A percentile compares a stretch with the other conserved stretches of the same genome.
Evolutionary conservation across 1,140 invertebrate genomes (phyloP).

Genomic region (Sarcophaga peregrina): DNA sequence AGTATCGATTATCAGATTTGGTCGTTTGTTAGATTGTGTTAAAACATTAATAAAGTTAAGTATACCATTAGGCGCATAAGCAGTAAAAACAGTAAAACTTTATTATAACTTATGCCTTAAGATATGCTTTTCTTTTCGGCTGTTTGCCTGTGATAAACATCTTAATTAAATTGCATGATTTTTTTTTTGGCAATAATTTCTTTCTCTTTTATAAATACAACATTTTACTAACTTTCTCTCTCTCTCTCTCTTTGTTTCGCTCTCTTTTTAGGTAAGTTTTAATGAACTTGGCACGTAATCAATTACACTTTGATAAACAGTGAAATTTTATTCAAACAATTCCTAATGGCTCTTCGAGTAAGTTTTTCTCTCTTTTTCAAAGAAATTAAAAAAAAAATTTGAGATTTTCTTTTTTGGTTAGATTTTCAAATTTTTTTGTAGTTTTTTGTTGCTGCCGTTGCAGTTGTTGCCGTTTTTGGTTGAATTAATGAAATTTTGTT

Average conservation of each 20-base stretch:
- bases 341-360: neutral
- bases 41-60: neutral
- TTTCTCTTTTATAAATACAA: neutral
- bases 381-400: too few species aligned
- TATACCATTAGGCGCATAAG: neutral
- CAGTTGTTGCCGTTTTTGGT: neutral
- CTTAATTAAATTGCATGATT: constrained; percentile 24
- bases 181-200: neutral
- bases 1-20: too few species aligned
- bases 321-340: constrained; percentile 7
- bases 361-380: too few species aligned
- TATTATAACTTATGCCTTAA: neutral
- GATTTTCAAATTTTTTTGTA: neutral
- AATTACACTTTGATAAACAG: constrained; percentile 40
- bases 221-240: constrained; percentile 15
- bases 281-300: constrained; percentile 23
- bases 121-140: neutral
- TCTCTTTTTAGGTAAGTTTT: constrained; percentile 30
- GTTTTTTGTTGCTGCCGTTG: neutral
- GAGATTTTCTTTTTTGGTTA: neutral
- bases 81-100: neutral
- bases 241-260: constrained; percentile 5
- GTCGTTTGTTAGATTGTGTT: neutral
- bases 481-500: constrained; percentile 8
- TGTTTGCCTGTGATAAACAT: neutral